These are phyloP conservation scores for Varecia variegata DNA, from an alignment of 2,797 vertebrate species.

Conservation along the genomic window DNA sequence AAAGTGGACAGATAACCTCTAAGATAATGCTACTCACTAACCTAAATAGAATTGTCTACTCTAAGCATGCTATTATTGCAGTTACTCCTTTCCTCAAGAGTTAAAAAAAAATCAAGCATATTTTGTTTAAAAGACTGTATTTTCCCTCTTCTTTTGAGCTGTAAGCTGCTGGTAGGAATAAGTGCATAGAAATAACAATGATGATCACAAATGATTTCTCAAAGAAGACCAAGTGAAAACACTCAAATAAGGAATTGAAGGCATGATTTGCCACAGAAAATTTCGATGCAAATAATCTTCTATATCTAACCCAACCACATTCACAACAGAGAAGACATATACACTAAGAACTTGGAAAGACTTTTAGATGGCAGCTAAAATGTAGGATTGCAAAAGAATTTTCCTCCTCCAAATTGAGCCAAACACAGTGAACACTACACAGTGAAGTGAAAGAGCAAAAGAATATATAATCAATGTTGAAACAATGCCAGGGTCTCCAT, in stretches of 20 bases:
- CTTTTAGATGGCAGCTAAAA: neutral
- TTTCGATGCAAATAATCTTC: neutral
- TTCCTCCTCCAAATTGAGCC: neutral
- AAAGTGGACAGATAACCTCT: neutral
- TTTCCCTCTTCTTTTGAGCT: neutral
- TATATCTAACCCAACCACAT: neutral
- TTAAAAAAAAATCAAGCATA: neutral
- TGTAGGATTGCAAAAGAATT: neutral
- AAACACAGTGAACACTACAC: neutral
- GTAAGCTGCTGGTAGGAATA: neutral
- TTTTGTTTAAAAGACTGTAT: neutral
- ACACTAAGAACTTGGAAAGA: neutral
- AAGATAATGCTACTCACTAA: neutral
- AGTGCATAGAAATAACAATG: neutral
- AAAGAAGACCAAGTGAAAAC: neutral
- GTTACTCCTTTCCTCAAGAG: neutral
- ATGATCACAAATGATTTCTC: neutral
- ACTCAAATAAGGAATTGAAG: neutral
- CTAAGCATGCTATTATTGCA: neutral
- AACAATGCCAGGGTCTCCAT: neutral
- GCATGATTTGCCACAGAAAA: neutral
- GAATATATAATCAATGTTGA: neutral
- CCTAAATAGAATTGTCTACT: neutral
- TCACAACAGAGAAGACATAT: neutral
- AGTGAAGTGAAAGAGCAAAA: neutral